Evolutionary conservation across 2,888 invertebrate genomes (phyloP).

Genomic region (Ischnus inquisitorius): DNA sequence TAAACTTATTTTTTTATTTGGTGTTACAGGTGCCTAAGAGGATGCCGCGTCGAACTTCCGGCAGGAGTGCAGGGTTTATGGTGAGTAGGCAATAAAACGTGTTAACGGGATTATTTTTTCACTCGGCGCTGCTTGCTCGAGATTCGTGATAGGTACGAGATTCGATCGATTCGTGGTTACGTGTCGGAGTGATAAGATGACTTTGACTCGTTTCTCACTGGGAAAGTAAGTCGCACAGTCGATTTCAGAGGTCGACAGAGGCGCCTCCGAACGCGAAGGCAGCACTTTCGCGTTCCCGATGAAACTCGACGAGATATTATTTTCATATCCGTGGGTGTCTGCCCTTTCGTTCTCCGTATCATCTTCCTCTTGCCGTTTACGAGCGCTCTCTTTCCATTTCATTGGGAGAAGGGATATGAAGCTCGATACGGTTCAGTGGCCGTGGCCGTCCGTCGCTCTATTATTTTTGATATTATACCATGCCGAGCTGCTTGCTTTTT

Average conservation of each 20-base stretch:
- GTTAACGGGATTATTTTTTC: background rate
- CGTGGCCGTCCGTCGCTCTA: background rate
- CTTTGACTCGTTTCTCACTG: background rate
- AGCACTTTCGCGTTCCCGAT: background rate
- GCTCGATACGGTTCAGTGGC: slow-evolving; percentile 42
- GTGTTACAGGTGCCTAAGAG: too few species aligned
- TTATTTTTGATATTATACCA: slow-evolving; percentile 24
- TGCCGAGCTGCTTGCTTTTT: background rate
- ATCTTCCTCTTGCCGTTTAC: background rate
- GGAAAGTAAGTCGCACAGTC: background rate
- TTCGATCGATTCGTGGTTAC: background rate
- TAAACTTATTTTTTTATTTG: too few species aligned
- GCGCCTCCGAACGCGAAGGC: too few species aligned
- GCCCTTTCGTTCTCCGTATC: background rate
- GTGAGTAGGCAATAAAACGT: too few species aligned
- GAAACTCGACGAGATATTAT: background rate
- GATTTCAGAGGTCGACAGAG: too few species aligned
- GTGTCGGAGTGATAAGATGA: background rate
- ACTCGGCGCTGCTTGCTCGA: background rate
- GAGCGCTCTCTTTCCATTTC: background rate
- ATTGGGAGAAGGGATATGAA: slow-evolving; percentile 31
- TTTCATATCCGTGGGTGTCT: background rate
- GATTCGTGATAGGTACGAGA: background rate
- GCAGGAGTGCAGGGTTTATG: too few species aligned
- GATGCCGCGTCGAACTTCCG: too few species aligned